Conservation (phyloP, 2,113 vertebrate species). For the Synchiropus splendidus region DNA sequence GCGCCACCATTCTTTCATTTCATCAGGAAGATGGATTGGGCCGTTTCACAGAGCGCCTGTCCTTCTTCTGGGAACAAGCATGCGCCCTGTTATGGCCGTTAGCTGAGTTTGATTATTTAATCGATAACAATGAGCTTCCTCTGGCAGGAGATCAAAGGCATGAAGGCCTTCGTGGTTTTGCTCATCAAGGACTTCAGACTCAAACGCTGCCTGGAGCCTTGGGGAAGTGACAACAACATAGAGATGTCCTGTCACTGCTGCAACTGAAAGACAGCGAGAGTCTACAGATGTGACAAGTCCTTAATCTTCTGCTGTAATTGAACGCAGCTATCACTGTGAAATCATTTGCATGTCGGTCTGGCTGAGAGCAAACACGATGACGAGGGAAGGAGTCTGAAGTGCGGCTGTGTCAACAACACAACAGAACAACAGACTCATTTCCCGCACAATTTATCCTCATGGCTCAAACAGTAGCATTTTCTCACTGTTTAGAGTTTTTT, state of each 20-base stretch:
- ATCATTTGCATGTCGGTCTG: too few relatives aligned
- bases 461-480: too few relatives aligned
- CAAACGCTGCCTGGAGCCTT: slow-evolving; percentile 43
- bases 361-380: too few relatives aligned
- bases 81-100: slow-evolving; percentile 47
- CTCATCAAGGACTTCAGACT: slow-evolving; percentile 51
- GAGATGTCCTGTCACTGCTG: slow-evolving; percentile 35
- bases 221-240: slow-evolving; percentile 30
- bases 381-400: too few relatives aligned
- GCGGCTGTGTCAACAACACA: too few relatives aligned
- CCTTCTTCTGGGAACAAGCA: slow-evolving; percentile 46
- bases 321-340: too few relatives aligned
- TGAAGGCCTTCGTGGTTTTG: slow-evolving; percentile 51
- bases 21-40: slow-evolving; percentile 60
- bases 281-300: too few relatives aligned
- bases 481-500: too few relatives aligned
- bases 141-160: slow-evolving; percentile 54
- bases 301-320: too few relatives aligned
- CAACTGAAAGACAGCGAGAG: background rate
- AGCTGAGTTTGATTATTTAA: slow-evolving; percentile 59
- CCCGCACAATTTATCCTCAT: too few relatives aligned
- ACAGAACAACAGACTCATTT: too few relatives aligned
- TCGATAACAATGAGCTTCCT: slow-evolving; percentile 64
- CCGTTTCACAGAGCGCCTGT: slow-evolving; percentile 41
- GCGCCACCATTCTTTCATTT: slow-evolving; percentile 53